Evolutionary conservation across 1,140 invertebrate genomes (phyloP).

Genomic region (Sarcophaga peregrina): DNA sequence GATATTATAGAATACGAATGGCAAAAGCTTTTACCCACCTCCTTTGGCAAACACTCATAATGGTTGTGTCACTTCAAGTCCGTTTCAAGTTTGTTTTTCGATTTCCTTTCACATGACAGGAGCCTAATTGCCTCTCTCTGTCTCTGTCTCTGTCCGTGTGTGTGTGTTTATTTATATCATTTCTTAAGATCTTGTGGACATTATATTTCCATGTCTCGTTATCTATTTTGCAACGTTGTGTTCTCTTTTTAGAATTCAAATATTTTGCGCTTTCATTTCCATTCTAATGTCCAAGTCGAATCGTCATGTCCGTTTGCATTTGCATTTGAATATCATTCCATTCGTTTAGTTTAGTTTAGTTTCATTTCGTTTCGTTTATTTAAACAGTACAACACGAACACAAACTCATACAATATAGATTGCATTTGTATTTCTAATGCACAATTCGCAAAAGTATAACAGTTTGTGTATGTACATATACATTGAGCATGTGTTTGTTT

Average conservation of each 20-base stretch:
- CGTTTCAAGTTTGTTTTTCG: too few species aligned
- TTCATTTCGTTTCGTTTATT: constrained; percentile 13
- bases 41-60: too few species aligned
- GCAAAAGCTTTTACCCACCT: too few species aligned
- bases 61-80: too few species aligned
- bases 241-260: too few species aligned
- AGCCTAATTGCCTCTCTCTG: too few species aligned
- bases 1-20: too few species aligned
- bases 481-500: background rate
- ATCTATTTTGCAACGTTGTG: background rate
- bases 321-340: background rate
- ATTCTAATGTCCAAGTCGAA: background rate
- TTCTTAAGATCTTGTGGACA: constrained; percentile 13
- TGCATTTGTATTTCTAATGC: constrained; percentile 9
- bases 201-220: background rate
- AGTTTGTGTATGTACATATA: background rate
- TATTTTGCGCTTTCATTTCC: too few species aligned
- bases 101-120: too few species aligned
- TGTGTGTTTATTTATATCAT: background rate
- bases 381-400: background rate
- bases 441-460: background rate
- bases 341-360: background rate
- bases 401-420: background rate
- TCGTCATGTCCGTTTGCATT: background rate
- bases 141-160: too few species aligned